Evolutionary conservation across 2,888 invertebrate genomes (phyloP).

Genomic region (Tachina lurida): DNA sequence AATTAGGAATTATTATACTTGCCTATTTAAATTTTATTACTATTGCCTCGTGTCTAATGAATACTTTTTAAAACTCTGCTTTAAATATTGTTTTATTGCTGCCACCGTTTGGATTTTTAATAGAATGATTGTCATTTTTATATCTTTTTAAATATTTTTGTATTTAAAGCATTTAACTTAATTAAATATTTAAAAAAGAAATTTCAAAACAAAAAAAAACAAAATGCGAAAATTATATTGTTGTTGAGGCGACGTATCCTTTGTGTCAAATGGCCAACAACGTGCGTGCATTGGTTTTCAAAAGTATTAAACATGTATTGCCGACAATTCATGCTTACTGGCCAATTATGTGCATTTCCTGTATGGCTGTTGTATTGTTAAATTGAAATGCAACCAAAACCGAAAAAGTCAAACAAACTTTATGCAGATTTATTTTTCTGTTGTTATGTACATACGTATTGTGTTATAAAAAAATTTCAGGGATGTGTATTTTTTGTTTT

Average conservation of each 20-base stretch:
- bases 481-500: neutral
- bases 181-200: constrained; percentile 32
- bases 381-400: constrained; percentile 36
- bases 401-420: constrained; percentile 29
- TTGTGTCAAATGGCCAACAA: constrained; percentile 36
- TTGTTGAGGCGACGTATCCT: neutral
- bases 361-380: constrained; percentile 72
- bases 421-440: constrained; percentile 21
- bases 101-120: neutral
- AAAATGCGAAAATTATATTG: constrained; percentile 27
- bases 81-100: neutral
- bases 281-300: constrained; percentile 37
- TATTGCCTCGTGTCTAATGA: neutral
- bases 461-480: neutral
- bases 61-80: no score
- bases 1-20: no score
- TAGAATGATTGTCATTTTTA: constrained; percentile 1
- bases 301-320: constrained; percentile 50
- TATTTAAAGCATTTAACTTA: constrained; percentile 52
- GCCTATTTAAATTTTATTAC: no score
- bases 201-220: constrained; percentile 7
- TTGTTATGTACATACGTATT: constrained; percentile 13
- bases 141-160: constrained; percentile 27
- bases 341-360: constrained; percentile 79
- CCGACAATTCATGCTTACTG: constrained; percentile 71